Conservation (phyloP, 2,113 vertebrate species). For the Tricholaema leucomelas region DNA sequence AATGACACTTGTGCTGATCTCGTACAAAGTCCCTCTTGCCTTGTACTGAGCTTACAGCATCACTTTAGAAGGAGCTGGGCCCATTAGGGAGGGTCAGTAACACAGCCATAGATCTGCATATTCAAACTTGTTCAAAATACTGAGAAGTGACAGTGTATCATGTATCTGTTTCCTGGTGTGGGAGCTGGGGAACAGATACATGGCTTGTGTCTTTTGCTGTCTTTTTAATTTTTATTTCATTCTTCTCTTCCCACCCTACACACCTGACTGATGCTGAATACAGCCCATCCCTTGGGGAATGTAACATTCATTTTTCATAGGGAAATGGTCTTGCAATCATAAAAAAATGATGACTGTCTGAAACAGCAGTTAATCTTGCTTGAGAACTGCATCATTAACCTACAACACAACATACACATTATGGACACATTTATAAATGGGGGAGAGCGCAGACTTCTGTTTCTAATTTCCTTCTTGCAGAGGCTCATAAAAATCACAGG, state of each 20-base stretch:
- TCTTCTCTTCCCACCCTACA: background rate
- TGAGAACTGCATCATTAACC: slow-evolving; percentile 64
- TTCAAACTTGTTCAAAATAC: background rate
- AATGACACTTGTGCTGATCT: background rate
- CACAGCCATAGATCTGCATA: background rate
- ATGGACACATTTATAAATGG: slow-evolving; percentile 43
- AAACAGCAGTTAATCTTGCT: slow-evolving; percentile 56
- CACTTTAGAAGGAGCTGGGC: background rate
- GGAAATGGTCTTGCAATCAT: slow-evolving; percentile 47
- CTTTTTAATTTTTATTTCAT: background rate
- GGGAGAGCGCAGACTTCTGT: slow-evolving; percentile 23
- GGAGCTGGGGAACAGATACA: background rate
- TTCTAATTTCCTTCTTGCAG: slow-evolving; percentile 47
- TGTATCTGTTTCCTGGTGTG: background rate
- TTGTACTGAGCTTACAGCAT: background rate
- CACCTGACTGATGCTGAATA: background rate
- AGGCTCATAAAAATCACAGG: slow-evolving; percentile 36
- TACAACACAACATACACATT: slow-evolving; percentile 35
- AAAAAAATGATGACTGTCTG: slow-evolving; percentile 58
- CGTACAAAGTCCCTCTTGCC: background rate
- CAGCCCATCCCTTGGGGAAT: background rate
- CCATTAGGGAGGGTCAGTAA: background rate
- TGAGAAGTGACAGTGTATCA: background rate
- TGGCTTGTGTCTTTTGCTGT: background rate
- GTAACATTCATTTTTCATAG: slow-evolving; percentile 24